These are phyloP conservation scores for Pseudochirops corinnae DNA, from an alignment of 2,797 vertebrate genomes.

Conservation along the genomic window DNA sequence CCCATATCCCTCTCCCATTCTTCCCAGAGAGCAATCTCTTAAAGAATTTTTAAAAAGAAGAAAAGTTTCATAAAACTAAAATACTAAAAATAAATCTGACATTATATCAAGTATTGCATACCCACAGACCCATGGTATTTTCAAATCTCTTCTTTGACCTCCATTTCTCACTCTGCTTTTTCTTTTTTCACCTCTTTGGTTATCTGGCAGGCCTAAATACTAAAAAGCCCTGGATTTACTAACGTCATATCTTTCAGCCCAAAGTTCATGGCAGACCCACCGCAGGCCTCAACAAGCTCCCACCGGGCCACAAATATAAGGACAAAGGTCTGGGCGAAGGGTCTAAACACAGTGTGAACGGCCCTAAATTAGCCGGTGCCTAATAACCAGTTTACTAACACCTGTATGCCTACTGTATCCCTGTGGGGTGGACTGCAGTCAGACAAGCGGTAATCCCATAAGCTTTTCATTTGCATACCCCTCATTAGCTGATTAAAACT, in stretches of 20 bases:
- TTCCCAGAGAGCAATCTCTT: not conserved
- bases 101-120: not conserved
- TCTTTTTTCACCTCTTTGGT: not conserved
- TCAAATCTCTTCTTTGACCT: not conserved
- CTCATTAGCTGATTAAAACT: slow-evolving; percentile 90
- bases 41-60: not conserved
- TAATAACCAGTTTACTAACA: slow-evolving; percentile 95
- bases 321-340: slow-evolving; percentile 89
- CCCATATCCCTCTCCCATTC: not conserved
- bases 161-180: slow-evolving; percentile 80
- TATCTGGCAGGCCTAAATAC: slow-evolving; percentile 68
- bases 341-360: slow-evolving; percentile 89
- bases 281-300: slow-evolving; percentile 91
- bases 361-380: slow-evolving; percentile 90
- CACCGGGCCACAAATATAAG: slow-evolving; percentile 87
- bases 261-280: slow-evolving; percentile 91
- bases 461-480: slow-evolving; percentile 95
- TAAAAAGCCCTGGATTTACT: slow-evolving; percentile 75
- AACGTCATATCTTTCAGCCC: slow-evolving; percentile 80
- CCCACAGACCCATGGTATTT: not conserved
- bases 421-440: slow-evolving; percentile 89
- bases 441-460: slow-evolving; percentile 96
- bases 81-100: not conserved
- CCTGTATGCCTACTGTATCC: slow-evolving; percentile 94
- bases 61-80: not conserved